Base-by-base conservation (phyloP, 2,113 vertebrate genomes). In the Cervus canadensis region DNA sequence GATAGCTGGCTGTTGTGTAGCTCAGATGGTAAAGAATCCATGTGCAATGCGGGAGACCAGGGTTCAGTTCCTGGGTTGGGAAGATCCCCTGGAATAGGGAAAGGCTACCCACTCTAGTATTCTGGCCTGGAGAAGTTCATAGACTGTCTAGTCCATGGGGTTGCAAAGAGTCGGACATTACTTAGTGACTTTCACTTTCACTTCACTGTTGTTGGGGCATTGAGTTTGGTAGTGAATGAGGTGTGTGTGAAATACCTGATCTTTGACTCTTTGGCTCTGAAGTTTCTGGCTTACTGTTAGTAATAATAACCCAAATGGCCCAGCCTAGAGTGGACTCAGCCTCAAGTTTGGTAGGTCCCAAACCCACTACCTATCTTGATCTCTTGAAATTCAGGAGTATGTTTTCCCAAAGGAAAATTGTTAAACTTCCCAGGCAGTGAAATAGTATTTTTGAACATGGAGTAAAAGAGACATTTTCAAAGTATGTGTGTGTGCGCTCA, bases 391-490 rank as follows among this genome's bases (percentile, higher is more conserved):
- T 92, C 30, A 95, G 79, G 21, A 87, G 14, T 89, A 57, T 48
- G 19, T 94, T 96, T 98, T 92, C 50, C 62, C 40, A 92, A 94
- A 95, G 40, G 59, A 89, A 92, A 91, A 93, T 36, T 64, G n/a
- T 96, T 91, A 89, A 95, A 52, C 14, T 83, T 95, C 43, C 76
- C 19, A 89, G 26, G 25, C 56, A 60, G 48, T 92, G 62, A 94
- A 91, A 83, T 83, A 56, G 13, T 91, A 83, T 33, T 92, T 84
- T 21, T 95, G 59, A 52, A 54, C 74, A 74, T 60, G 40, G 87
- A 92, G 30, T 82, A 60, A 95, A 94, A 67, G 82, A 86, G 71
- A 93, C 33, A 62, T 19, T 91, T 82, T 87, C 74, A 33, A 88
- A 92, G 88, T 43, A 25, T 14, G 71, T 74, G 21, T 74, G 71